Percentiles rank a stretch among this genome's conserved stretches.
phyloP scores from a whole-genome alignment of 2,888 invertebrate genomes.

The Plebejus argus region DNA sequence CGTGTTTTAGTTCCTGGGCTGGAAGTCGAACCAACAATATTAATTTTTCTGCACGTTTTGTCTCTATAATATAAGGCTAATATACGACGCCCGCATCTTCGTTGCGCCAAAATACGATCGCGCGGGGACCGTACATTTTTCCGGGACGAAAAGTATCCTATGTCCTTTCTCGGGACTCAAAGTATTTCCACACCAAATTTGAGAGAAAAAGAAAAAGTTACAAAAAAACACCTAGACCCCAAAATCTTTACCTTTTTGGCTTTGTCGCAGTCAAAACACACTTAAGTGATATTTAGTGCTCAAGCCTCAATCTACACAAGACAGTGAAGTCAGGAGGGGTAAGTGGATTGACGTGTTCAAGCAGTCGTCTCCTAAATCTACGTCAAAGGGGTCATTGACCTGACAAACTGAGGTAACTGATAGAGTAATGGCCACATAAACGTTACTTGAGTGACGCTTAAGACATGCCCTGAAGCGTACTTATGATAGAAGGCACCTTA shows the following conservation, averaged over 20 bases:
- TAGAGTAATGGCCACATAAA: not conserved
- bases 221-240: not conserved
- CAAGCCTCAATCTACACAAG: not conserved
- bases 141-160: too few species aligned
- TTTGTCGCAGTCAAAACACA: not conserved
- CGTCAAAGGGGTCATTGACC: conserved; percentile 26
- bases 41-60: too few species aligned
- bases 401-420: conserved; percentile 4
- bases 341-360: conserved; percentile 36
- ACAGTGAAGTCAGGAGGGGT: conserved; percentile 24
- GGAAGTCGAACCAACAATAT: too few species aligned
- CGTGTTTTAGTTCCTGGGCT: too few species aligned
- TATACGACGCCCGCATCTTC: too few species aligned
- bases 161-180: too few species aligned
- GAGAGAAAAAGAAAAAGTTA: too few species aligned
- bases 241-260: not conserved
- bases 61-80: too few species aligned
- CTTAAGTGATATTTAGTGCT: conserved; percentile 9
- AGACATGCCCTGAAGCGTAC: not conserved
- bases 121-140: too few species aligned
- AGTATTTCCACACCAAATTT: too few species aligned
- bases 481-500: too few species aligned
- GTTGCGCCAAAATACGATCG: too few species aligned
- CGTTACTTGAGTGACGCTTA: not conserved
- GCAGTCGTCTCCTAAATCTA: conserved; percentile 35